Percentiles rank a stretch among this genome's conserved stretches.
Evolutionary conservation across 2,113 vertebrate genomes (phyloP).

Genomic region (Isichthys henryi): DNA sequence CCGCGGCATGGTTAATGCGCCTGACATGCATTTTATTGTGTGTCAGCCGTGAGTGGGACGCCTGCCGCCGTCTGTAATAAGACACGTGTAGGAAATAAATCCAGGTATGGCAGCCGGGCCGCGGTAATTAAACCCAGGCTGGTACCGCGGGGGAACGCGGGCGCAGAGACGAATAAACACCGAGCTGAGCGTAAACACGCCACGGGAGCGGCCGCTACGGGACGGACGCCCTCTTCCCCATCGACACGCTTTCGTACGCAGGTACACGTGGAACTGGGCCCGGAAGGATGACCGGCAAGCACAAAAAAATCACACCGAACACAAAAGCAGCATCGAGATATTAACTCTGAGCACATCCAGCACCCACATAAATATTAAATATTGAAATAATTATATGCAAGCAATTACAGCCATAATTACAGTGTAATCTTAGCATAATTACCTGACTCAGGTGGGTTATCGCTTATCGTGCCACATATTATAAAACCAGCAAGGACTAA

Average conservation of each 20-base stretch:
- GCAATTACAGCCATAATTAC: neutral
- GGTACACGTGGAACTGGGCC: neutral
- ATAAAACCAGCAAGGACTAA: neutral
- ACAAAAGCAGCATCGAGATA: neutral
- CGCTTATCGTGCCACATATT: neutral
- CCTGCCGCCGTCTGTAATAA: conserved; percentile 75
- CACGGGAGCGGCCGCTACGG: neutral
- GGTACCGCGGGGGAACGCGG: neutral
- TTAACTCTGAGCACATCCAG: neutral
- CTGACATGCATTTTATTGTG: conserved; percentile 87
- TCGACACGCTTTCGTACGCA: neutral
- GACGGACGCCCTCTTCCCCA: neutral
- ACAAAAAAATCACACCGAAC: neutral
- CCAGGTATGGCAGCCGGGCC: conserved; percentile 57
- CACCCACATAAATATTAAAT: neutral
- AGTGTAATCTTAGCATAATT: conserved; percentile 2
- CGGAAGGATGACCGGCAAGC: neutral
- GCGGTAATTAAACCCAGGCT: conserved; percentile 51
- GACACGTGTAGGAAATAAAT: conserved; percentile 80
- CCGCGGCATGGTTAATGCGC: conserved; percentile 83
- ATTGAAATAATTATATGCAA: conserved; percentile 8
- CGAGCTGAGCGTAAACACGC: neutral
- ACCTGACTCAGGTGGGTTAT: neutral
- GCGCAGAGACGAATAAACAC: neutral
- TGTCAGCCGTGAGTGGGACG: conserved; percentile 72